A percentile compares a stretch with the other conserved stretches of the same genome.
phyloP scores from a whole-genome alignment of 2,888 invertebrate genomes.

The Drosophila picticornis region DNA sequence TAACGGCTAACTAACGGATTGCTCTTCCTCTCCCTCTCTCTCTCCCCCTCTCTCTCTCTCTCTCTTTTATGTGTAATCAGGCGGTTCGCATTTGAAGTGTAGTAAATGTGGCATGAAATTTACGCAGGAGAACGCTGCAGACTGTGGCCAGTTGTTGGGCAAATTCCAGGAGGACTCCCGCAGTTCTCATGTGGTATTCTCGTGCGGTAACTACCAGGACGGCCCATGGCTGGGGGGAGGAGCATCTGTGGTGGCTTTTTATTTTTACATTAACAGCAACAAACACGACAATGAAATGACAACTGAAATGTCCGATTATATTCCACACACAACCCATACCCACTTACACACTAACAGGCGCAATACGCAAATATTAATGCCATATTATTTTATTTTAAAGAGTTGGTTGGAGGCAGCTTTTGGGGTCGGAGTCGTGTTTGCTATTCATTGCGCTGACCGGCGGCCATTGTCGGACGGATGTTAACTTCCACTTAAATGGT shows the following conservation, averaged over 20 bases:
- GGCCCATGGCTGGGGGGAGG: slow-evolving; percentile 20
- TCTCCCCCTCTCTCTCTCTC: neutral
- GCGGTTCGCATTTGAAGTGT: slow-evolving; percentile 36
- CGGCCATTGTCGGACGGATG: slow-evolving; percentile 81
- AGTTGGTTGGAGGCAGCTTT: neutral
- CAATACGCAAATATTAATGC: slow-evolving; percentile 77
- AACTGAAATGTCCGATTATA: slow-evolving; percentile 85
- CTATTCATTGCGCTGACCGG: slow-evolving; percentile 66
- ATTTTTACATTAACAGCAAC: slow-evolving; percentile 81
- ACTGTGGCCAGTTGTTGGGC: slow-evolving; percentile 49
- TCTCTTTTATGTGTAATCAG: slow-evolving; percentile 41
- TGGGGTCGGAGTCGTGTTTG: slow-evolving; percentile 34
- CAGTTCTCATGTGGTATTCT: slow-evolving; percentile 44
- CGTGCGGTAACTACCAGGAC: slow-evolving; percentile 51
- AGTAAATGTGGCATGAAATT: slow-evolving; percentile 65
- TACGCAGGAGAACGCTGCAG: slow-evolving; percentile 45
- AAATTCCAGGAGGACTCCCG: slow-evolving; percentile 40
- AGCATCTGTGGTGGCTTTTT: slow-evolving; percentile 65
- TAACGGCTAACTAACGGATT: slow-evolving; percentile 34
- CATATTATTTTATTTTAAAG: slow-evolving; percentile 78
- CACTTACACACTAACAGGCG: slow-evolving; percentile 1
- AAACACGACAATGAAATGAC: slow-evolving; percentile 83
- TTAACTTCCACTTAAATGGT: slow-evolving; percentile 84
- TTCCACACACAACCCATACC: slow-evolving; percentile 58
- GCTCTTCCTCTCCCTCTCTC: neutral